Conservation (phyloP, 2,888 invertebrate species). For the Melinaea menophilus region DNA sequence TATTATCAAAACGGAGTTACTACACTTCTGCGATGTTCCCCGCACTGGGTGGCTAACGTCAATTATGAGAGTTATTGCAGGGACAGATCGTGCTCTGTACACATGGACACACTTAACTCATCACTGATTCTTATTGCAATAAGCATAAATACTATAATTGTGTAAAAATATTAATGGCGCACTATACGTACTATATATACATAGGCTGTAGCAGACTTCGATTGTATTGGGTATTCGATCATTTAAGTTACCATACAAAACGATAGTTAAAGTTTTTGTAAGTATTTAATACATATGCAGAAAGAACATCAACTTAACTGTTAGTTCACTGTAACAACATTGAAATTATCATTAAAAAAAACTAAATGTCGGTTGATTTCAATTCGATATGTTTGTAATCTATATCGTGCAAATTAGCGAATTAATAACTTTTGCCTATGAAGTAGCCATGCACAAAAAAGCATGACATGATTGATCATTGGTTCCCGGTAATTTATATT, state of each 20-base stretch:
- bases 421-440: too few relatives aligned
- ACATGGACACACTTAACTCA: slow-evolving; percentile 17
- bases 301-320: too few relatives aligned
- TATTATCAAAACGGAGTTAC: slow-evolving; percentile 12
- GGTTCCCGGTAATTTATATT: slow-evolving; percentile 8
- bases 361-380: too few relatives aligned
- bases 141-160: slow-evolving; percentile 17
- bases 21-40: slow-evolving; percentile 12
- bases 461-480: slow-evolving; percentile 3
- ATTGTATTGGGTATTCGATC: slow-evolving; percentile 26
- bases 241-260: slow-evolving; percentile 22
- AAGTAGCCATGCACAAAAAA: neutral
- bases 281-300: neutral
- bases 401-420: too few relatives aligned
- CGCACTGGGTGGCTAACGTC: slow-evolving; percentile 69
- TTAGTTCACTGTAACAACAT: too few relatives aligned
- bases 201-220: slow-evolving; percentile 40
- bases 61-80: slow-evolving; percentile 69
- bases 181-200: slow-evolving; percentile 45
- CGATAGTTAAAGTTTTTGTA: slow-evolving; percentile 27
- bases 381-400: too few relatives aligned
- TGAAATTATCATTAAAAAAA: too few relatives aligned
- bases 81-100: slow-evolving; percentile 61
- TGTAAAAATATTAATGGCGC: slow-evolving; percentile 3
- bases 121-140: slow-evolving; percentile 20